Conservation (phyloP, 2,113 vertebrate genomes). For the Brevimyrus niger region DNA sequence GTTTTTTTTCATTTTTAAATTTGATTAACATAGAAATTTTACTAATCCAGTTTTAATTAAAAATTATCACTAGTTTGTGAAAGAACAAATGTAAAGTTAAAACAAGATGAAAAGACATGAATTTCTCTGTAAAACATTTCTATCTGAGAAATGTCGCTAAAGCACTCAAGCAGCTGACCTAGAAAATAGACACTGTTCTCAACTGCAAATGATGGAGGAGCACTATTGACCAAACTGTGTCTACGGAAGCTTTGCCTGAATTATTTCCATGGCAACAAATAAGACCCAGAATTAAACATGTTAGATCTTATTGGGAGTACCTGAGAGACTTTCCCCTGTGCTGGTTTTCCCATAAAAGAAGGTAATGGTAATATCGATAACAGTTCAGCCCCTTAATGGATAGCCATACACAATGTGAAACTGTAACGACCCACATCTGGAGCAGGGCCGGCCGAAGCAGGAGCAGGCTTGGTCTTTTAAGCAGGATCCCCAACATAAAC, state of each 20-base stretch:
- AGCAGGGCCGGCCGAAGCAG: too few species aligned
- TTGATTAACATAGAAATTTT: not conserved
- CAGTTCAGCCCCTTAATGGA: constrained; percentile 45
- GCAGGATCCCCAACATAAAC: not conserved
- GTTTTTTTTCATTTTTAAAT: not conserved
- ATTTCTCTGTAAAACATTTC: not conserved
- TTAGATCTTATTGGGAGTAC: constrained; percentile 21
- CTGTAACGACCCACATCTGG: not conserved
- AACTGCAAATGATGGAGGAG: not conserved
- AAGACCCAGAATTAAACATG: constrained; percentile 10
- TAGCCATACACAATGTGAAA: constrained; percentile 39
- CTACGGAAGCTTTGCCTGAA: constrained; percentile 11
- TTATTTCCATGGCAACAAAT: constrained; percentile 20
- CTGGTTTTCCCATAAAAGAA: constrained; percentile 13
- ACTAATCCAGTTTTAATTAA: not conserved
- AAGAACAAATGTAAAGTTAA: not conserved
- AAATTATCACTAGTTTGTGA: not conserved
- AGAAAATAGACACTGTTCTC: not conserved
- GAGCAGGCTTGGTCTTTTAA: not conserved
- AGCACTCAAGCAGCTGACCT: not conserved
- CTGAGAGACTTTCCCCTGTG: not conserved
- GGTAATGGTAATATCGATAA: constrained; percentile 41
- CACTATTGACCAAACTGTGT: not conserved
- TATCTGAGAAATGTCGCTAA: not conserved
- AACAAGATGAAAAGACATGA: not conserved